phyloP scores from a whole-genome alignment of 2,797 vertebrate genomes.

The Mormyrops boulengeri region DNA sequence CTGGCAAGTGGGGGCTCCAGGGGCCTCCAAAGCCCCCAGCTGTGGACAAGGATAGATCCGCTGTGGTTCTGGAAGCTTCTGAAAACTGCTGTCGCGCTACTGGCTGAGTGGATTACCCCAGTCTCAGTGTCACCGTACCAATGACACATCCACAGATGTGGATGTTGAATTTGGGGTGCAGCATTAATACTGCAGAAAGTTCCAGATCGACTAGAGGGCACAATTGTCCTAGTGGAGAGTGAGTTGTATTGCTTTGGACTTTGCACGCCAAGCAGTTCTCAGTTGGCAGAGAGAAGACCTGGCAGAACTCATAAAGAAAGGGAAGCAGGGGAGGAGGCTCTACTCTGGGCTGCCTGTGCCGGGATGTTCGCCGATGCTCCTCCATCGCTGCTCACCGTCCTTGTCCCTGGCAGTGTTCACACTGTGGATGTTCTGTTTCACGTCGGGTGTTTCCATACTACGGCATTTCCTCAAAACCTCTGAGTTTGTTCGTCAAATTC shows the following conservation, averaged over 20 bases:
- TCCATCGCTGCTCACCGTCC: not conserved
- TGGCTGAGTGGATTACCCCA: not conserved
- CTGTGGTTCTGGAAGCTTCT: slow-evolving; percentile 18
- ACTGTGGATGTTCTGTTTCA: not conserved
- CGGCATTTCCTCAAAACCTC: not conserved
- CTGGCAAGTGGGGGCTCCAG: not conserved
- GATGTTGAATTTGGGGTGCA: not conserved
- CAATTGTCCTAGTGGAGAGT: not conserved
- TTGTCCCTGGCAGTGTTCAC: not conserved
- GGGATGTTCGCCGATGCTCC: not conserved
- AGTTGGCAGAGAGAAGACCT: not conserved
- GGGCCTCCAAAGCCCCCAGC: slow-evolving; percentile 23
- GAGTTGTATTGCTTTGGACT: not conserved
- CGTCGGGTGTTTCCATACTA: not conserved
- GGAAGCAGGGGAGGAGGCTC: not conserved
- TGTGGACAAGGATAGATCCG: slow-evolving; percentile 33
- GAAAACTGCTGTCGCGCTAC: slow-evolving; percentile 18
- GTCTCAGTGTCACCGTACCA: not conserved
- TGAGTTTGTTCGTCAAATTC: not conserved
- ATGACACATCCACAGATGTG: not conserved
- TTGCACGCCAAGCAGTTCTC: not conserved
- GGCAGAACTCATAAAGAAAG: not conserved
- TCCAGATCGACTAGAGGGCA: not conserved
- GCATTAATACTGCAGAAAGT: not conserved
- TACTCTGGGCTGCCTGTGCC: not conserved